phyloP scores from a whole-genome alignment of 1,140 invertebrate genomes.

The Platyscapa corneri region DNA sequence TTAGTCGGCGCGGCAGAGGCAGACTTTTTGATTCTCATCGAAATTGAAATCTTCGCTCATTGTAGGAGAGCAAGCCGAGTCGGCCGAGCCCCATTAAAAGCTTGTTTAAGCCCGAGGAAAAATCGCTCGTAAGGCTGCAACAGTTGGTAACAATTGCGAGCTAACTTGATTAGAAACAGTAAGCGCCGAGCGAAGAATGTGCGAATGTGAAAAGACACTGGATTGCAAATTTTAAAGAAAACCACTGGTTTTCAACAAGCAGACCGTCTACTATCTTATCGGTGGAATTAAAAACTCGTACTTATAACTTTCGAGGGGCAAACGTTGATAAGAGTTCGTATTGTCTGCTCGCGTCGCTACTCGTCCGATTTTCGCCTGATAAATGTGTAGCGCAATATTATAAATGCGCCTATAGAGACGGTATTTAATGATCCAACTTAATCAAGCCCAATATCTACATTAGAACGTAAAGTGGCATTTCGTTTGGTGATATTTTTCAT shows the following conservation, averaged over 20 bases:
- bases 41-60: constrained; percentile 41
- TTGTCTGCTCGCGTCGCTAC: no score
- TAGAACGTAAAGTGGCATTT: background rate
- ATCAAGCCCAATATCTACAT: background rate
- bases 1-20: constrained; percentile 1
- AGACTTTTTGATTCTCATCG: constrained; percentile 39
- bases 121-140: background rate
- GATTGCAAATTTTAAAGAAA: background rate
- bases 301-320: no score
- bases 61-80: background rate
- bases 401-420: background rate
- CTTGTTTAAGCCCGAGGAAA: background rate
- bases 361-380: background rate
- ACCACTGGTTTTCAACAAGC: background rate
- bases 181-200: background rate
- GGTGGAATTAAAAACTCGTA: no score
- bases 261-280: no score
- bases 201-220: background rate
- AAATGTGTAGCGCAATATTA: background rate
- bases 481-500: constrained; percentile 1
- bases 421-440: background rate
- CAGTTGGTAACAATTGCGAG: constrained; percentile 13
- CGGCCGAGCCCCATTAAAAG: constrained; percentile 25
- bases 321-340: no score
- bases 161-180: constrained; percentile 45